A percentile compares a stretch with the other conserved stretches of the same genome.
These are phyloP conservation scores for Ectobius pallidus DNA, from an alignment of 2,888 invertebrate genomes.

Conservation along the genomic window DNA sequence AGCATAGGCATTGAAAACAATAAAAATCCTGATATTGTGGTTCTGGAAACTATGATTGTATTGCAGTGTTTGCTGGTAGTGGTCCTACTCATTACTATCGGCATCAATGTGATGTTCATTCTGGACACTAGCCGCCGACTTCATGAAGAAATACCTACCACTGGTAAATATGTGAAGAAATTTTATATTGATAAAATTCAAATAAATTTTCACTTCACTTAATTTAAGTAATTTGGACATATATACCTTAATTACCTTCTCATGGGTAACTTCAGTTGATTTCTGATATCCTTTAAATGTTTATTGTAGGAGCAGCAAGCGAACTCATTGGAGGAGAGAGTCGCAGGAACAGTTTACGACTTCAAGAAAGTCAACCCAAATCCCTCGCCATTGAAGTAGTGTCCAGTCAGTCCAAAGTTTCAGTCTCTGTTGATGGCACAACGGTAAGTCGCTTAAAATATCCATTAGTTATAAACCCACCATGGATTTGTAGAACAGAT, in stretches of 20 bases:
- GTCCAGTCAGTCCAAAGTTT: conserved; percentile 58
- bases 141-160: conserved; percentile 48
- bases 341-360: conserved; percentile 48
- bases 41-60: conserved; percentile 10
- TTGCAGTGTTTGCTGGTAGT: conserved; percentile 53
- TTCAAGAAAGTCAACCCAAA: conserved; percentile 51
- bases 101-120: conserved; percentile 60
- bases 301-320: conserved; percentile 41
- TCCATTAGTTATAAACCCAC: no score
- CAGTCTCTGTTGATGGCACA: conserved; percentile 61
- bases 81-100: conserved; percentile 58
- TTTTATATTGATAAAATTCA: no score
- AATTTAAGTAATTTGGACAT: no score
- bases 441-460: conserved; percentile 56
- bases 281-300: no score
- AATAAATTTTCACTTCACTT: no score
- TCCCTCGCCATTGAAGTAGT: conserved; percentile 57
- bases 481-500: no score
- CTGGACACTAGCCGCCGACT: conserved; percentile 59
- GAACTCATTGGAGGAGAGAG: conserved; percentile 46
- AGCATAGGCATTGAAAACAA: no score
- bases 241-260: no score
- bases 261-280: no score
- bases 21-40: no score
- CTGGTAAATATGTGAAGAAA: no score